Evolutionary conservation across 2,888 invertebrate genomes (phyloP).

Genomic region (Acleris holmiana): DNA sequence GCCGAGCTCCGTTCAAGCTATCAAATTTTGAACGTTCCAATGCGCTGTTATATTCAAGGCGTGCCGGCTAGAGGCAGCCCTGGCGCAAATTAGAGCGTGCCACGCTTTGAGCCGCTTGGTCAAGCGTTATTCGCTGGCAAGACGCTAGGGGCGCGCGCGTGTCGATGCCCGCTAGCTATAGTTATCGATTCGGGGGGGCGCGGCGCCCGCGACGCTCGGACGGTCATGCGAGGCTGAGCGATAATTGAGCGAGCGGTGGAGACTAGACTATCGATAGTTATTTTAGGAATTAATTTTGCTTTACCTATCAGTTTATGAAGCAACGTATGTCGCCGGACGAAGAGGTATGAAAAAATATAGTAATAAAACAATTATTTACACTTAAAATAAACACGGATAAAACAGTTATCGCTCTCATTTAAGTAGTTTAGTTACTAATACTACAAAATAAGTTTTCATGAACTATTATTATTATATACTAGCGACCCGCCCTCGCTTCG

Average conservation of each 20-base stretch:
- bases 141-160: slow-evolving; percentile 52
- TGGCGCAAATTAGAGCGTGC: slow-evolving; percentile 72
- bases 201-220: slow-evolving; percentile 66
- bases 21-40: slow-evolving; percentile 30
- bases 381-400: too few species aligned
- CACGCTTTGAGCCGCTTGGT: slow-evolving; percentile 80
- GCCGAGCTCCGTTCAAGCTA: slow-evolving; percentile 1
- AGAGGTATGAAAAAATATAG: too few species aligned
- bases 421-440: too few species aligned
- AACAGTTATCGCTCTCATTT: too few species aligned
- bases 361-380: too few species aligned
- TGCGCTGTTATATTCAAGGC: slow-evolving; percentile 28
- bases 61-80: slow-evolving; percentile 44
- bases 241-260: slow-evolving; percentile 72
- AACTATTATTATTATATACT: too few species aligned
- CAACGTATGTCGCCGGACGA: too few species aligned
- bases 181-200: slow-evolving; percentile 42
- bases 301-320: too few species aligned
- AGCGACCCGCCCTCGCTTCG: too few species aligned
- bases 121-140: slow-evolving; percentile 80
- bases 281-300: neutral
- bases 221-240: slow-evolving; percentile 77
- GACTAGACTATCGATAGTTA: slow-evolving; percentile 49
- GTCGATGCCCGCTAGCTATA: slow-evolving; percentile 24
- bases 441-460: too few species aligned